Base-by-base conservation (phyloP, 2,113 vertebrate genomes). In the Neopipo cinnamomea region DNA sequence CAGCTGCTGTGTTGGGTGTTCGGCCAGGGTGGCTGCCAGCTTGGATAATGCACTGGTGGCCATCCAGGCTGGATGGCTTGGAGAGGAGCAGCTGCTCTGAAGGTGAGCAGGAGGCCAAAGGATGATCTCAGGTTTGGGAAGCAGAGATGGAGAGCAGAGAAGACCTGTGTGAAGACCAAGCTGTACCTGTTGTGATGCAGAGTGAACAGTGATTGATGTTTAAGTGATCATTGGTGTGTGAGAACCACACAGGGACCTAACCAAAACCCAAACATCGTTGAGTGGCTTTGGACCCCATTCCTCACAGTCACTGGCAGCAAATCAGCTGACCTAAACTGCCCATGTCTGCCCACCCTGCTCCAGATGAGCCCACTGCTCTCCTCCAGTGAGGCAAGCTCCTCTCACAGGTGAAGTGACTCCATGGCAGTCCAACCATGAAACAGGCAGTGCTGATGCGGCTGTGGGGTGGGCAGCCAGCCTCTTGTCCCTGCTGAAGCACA, bases 381-480 rank as follows among this genome's bases (percentile, higher is more conserved):
- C 49, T 37, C 13, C 47, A 11, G 25, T 5, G 47, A 8, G 23
- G 30, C 1, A 0, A 30, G 19, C 52, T 77, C 12, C 21, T 12
- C 21, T 42, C 52, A 6, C 0, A 1, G 35, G 12, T 12, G 19
- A 42, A n/a, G 14, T 42, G 46, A 8, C 30, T 41, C 13, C 14
- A 15, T 1, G 3, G 22, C 41, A 25, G 33, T 19, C 33, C 50
- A 18, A 1, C 35, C 37, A 19, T 25, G 47, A n/a, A 22, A 3
- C 37, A 47, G 33, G 7, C 56, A 82, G 37, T 0, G 0, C 22
- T 41, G 50, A 6, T 1, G 0, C 44, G n/a, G 35, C 42, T 44
- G 33, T 1, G 1, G 21, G 28, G 4, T 25, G 16, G 42, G 12
- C 8, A 16, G 35, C 14, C 12, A 4, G 8, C 12, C 39, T 55